These are phyloP conservation scores for Musca domestica DNA, from an alignment of 1,140 invertebrate species.

Conservation along the genomic window DNA sequence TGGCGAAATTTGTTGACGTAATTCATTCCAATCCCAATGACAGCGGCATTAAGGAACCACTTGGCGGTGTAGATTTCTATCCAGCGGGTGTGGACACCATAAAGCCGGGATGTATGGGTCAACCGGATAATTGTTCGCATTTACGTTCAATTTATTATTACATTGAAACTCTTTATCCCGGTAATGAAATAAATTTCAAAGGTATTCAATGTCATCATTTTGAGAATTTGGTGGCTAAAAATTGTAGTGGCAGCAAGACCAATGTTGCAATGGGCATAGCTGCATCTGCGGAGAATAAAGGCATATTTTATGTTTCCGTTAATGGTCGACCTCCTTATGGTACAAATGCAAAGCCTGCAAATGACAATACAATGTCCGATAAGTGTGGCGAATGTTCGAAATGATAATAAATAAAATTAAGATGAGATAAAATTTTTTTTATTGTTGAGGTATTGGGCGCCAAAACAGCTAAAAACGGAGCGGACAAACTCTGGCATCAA, in stretches of 20 bases:
- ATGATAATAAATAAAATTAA: no score
- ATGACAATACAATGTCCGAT: not conserved
- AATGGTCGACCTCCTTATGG: constrained; percentile 25
- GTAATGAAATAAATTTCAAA: constrained; percentile 27
- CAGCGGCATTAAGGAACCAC: not conserved
- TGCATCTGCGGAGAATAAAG: constrained; percentile 1
- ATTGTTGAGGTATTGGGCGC: no score
- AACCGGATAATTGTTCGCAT: constrained; percentile 61
- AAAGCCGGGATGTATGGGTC: not conserved
- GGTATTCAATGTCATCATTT: constrained; percentile 22
- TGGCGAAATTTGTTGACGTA: not conserved
- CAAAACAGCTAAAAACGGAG: no score
- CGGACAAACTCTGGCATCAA: no score
- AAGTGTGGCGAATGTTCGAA: not conserved
- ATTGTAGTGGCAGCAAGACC: not conserved
- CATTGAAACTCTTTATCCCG: constrained; percentile 56
- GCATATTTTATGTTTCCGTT: constrained; percentile 22
- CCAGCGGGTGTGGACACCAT: not conserved
- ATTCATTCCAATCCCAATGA: constrained; percentile 42
- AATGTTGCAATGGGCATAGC: constrained; percentile 25
- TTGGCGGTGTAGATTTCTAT: constrained; percentile 4
- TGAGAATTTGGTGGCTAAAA: not conserved
- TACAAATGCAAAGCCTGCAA: not conserved
- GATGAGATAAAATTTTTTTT: no score
- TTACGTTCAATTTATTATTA: constrained; percentile 59